Percentiles rank a stretch among this genome's conserved stretches.
These are phyloP conservation scores for Gasterosteus nipponicus DNA, from an alignment of 2,113 vertebrate species.

Conservation along the genomic window DNA sequence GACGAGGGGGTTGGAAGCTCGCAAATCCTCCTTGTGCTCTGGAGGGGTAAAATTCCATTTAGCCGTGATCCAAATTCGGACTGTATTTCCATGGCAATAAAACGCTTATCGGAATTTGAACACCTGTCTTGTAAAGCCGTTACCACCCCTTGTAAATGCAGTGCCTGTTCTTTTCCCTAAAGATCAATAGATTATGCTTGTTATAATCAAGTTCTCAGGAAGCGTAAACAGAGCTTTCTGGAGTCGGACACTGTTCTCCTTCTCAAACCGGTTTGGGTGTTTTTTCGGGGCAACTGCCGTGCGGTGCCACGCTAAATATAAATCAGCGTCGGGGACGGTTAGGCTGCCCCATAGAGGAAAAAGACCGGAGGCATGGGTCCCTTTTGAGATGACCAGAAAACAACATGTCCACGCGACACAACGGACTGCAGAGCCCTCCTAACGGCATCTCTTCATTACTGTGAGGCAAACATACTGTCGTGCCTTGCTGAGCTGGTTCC, in stretches of 20 bases:
- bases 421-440: constrained; percentile 5
- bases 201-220: neutral
- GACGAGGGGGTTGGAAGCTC: constrained; percentile 3
- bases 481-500: constrained; percentile 62
- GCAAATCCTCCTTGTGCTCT: constrained; percentile 6
- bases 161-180: neutral
- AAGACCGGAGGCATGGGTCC: constrained; percentile 3
- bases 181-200: constrained; percentile 13
- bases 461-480: constrained; percentile 9
- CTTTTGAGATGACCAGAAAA: constrained; percentile 16
- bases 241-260: constrained; percentile 22
- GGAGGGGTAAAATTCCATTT: constrained; percentile 33
- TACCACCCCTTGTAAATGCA: constrained; percentile 14
- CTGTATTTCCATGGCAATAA: constrained; percentile 35
- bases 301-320: constrained; percentile 27
- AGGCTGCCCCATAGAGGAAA: neutral
- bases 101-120: constrained; percentile 41
- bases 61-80: constrained; percentile 28
- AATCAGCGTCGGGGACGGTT: constrained; percentile 8
- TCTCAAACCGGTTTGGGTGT: constrained; percentile 1
- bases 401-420: neutral
- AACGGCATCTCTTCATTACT: constrained; percentile 26
- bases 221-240: constrained; percentile 17
- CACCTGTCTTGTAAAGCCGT: constrained; percentile 45
- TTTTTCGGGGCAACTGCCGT: constrained; percentile 25